Evolutionary conservation across 2,797 vertebrate genomes (phyloP), one percentile per base, ranked within the genome.

Genomic region (Onychomys leucogaster): DNA sequence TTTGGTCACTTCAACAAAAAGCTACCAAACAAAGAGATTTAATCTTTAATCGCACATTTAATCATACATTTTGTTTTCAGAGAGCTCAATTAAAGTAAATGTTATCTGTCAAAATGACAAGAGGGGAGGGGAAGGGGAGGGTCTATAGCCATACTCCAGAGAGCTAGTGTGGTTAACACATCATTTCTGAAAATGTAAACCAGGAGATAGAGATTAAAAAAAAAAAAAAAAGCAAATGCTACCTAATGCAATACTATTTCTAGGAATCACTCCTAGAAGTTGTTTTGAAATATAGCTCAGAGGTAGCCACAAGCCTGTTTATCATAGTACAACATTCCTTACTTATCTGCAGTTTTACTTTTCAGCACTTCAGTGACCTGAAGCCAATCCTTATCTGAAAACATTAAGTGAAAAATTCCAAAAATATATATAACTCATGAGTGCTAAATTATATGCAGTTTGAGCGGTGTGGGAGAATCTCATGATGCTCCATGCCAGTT

Each of bases 401-500:
- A 49, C 34, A 71, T 37, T 41, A 37, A 71, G 71, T 37, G 34
- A 71, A 27, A 87, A 55, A 19, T n/a, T 52, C 14, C 16, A 49
- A 29, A 49, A 78, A 82, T 2, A 34, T 17, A 34, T 17, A 29
- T 55, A 55, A 6, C 34, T 11, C 49, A 19, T 29, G 23, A 87
- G 34, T 37, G 52, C 49, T 71, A 55, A 37, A 71, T 27, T 37
- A 1, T 55, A 12, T 71, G 84, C 27, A 10, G 8, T 41, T 37
- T 52, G 67, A 27, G 14, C 84, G 71, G 65, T 55, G 49, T 71
- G 1, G n/a, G 84, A 27, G 49, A 71, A 71, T 55, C n/a, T 87
- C n/a, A 5, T 0, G 3, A 12, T 71, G 49, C n/a, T 8, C 34
- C 25, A 12, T 0, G 2, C 25, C 34, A 87, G 49, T 4, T 17